phyloP scores from a whole-genome alignment of 2,888 invertebrate species.

The Coleophora flavipennella region DNA sequence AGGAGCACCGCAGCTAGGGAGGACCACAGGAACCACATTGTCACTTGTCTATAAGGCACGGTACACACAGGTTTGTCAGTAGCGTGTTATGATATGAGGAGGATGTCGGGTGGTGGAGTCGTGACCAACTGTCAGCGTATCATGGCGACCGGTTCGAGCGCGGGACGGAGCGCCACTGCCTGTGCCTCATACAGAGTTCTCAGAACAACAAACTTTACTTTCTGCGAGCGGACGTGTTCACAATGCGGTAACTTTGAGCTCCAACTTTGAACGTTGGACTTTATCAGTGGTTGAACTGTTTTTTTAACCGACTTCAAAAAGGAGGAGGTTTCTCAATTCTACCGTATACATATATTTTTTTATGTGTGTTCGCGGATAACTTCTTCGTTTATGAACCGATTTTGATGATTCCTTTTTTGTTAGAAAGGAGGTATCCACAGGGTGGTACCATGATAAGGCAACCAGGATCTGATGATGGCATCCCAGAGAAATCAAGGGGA shows the following conservation, averaged over 20 bases:
- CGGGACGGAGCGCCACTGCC: constrained; percentile 55
- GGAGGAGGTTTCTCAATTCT: no score
- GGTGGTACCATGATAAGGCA: no score
- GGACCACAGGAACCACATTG: constrained; percentile 47
- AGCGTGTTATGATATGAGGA: constrained; percentile 9
- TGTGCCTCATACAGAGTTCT: constrained; percentile 27
- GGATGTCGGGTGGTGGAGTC: constrained; percentile 7
- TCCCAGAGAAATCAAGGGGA: no score
- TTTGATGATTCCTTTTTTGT: no score
- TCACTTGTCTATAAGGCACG: constrained; percentile 13
- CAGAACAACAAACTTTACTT: constrained; percentile 61
- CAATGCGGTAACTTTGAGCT: constrained; percentile 21
- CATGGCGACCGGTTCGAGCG: constrained; percentile 53
- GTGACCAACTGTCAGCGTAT: constrained; percentile 41
- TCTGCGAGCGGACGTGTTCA: constrained; percentile 51
- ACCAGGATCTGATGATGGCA: no score
- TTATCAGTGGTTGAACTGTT: no score
- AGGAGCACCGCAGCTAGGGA: constrained; percentile 40
- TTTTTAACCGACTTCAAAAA: no score
- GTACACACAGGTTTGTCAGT: constrained; percentile 26
- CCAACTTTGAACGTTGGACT: not conserved
- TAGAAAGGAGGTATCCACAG: no score
- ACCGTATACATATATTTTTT: no score
- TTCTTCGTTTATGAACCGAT: no score
- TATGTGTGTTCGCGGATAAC: no score